Conservation (phyloP, 2,113 vertebrate species). For the Mus pahari region DNA sequence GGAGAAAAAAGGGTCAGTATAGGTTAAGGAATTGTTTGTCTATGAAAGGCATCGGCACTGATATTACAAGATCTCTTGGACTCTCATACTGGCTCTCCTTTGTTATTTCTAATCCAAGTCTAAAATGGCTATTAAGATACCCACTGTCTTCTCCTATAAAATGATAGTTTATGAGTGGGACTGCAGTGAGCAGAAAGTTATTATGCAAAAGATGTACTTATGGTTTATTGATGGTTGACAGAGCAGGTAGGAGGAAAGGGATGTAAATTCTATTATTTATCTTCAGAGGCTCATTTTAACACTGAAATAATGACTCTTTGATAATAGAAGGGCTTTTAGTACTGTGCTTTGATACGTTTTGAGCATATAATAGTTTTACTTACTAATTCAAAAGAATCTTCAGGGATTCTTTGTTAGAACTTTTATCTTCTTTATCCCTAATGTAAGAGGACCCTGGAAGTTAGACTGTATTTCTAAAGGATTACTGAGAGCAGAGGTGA, state of each 20-base stretch:
- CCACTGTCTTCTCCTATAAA: neutral
- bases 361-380: conserved; percentile 13
- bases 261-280: neutral
- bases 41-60: neutral
- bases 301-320: conserved; percentile 21
- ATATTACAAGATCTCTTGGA: neutral
- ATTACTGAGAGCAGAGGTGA: conserved; percentile 29
- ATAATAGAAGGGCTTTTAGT: neutral
- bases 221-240: neutral
- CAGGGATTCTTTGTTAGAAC: conserved; percentile 20
- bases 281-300: neutral
- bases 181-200: neutral
- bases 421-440: neutral
- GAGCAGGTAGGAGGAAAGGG: neutral
- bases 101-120: neutral
- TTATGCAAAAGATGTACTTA: neutral
- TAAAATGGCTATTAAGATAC: conserved; percentile 11
- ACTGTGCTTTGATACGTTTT: conserved; percentile 16
- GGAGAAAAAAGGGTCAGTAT: neutral
- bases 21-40: neutral
- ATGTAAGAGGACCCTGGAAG: conserved; percentile 40
- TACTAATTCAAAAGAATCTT: conserved; percentile 46
- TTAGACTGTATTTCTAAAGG: conserved; percentile 40
- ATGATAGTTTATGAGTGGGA: neutral
- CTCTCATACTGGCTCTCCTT: neutral